Evolutionary conservation across 2,113 vertebrate species (phyloP).

Genomic region (Gnathonemus longibarbis): DNA sequence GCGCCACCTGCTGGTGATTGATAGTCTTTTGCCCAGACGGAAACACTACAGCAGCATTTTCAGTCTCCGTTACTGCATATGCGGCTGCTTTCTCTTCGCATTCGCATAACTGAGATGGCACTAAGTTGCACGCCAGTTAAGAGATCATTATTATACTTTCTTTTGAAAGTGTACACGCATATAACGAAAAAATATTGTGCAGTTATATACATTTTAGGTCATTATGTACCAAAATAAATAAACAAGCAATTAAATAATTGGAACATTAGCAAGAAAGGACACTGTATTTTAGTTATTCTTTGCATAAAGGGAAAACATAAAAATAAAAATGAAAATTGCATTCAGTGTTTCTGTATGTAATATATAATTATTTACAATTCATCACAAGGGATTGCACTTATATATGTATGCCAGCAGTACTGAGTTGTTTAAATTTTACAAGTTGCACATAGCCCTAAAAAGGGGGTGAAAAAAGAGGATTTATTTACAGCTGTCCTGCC

Average conservation of each 20-base stretch:
- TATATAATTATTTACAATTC: background rate
- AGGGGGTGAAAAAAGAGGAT: background rate
- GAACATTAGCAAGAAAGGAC: background rate
- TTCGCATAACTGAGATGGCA: background rate
- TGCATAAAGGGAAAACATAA: background rate
- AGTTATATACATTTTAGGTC: background rate
- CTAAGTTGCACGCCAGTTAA: background rate
- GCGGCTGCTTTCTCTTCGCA: background rate
- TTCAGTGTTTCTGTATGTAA: background rate
- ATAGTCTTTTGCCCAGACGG: conserved; percentile 37
- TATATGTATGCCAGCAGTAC: background rate
- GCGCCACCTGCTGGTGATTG: conserved; percentile 65
- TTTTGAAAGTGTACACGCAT: background rate
- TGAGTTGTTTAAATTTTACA: background rate
- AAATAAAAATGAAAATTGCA: background rate
- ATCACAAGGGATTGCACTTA: background rate
- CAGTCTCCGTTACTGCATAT: background rate
- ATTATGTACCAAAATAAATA: background rate
- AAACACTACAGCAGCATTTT: background rate
- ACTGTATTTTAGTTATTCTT: background rate
- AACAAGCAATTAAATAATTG: background rate
- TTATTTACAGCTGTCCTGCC: background rate
- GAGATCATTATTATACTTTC: background rate
- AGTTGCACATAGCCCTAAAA: background rate
- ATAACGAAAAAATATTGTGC: background rate